A percentile compares a stretch with the other conserved stretches of the same genome.
Evolutionary conservation across 2,113 vertebrate species (phyloP).

Genomic region (Oryzias celebensis): DNA sequence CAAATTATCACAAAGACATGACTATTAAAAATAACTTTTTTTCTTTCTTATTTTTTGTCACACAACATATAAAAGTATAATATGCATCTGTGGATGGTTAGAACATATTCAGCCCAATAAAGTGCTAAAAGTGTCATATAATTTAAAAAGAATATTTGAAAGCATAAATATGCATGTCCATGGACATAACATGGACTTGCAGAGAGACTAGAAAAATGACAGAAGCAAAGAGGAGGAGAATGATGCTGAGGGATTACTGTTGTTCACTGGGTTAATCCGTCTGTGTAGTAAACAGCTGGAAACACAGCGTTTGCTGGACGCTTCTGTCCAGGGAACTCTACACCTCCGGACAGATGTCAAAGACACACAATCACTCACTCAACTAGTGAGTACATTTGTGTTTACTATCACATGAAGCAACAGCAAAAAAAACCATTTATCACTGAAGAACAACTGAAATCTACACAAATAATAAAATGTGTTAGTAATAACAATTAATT

Average conservation of each 20-base stretch:
- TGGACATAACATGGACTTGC: too few species aligned
- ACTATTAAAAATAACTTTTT: not conserved
- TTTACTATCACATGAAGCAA: not conserved
- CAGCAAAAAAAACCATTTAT: not conserved
- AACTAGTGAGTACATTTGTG: not conserved
- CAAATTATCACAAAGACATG: not conserved
- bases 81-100: too few species aligned
- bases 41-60: not conserved
- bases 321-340: slow-evolving; percentile 26
- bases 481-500: too few species aligned
- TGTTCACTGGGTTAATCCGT: slow-evolving; percentile 74
- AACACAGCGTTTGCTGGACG: slow-evolving; percentile 52
- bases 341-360: slow-evolving; percentile 62
- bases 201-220: not conserved
- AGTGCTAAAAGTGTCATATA: too few species aligned
- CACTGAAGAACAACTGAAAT: not conserved
- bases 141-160: too few species aligned
- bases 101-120: too few species aligned
- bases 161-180: too few species aligned
- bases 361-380: not conserved
- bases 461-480: too few species aligned
- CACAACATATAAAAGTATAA: too few species aligned
- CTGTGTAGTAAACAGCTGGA: slow-evolving; percentile 70
- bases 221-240: slow-evolving; percentile 16
- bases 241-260: slow-evolving; percentile 47